These are phyloP conservation scores for Drosophila rhopaloa DNA, from an alignment of 1,140 invertebrate species.

Conservation along the genomic window DNA sequence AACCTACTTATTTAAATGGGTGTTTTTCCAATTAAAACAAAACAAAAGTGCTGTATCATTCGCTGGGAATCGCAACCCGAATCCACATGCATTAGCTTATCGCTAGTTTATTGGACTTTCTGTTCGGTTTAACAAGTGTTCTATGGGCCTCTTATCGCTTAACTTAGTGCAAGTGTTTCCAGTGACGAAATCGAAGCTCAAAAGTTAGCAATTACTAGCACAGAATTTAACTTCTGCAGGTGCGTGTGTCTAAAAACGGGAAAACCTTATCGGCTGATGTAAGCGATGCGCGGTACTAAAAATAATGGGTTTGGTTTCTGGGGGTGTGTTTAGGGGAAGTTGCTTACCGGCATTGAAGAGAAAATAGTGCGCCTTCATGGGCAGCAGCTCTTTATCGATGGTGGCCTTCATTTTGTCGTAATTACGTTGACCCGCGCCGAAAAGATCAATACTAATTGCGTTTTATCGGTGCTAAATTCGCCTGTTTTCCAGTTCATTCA, in stretches of 20 bases:
- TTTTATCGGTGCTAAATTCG: constrained; percentile 2
- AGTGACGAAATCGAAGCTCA: constrained; percentile 1
- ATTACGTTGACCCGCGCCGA: constrained; percentile 20
- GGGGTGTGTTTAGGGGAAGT: not conserved
- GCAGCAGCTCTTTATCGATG: constrained; percentile 90
- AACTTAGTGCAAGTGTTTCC: constrained; percentile 6
- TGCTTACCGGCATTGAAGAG: constrained; percentile 93
- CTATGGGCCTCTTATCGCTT: constrained; percentile 32
- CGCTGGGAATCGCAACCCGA: constrained; percentile 14
- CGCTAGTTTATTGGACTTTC: constrained; percentile 15
- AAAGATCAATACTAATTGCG: constrained; percentile 35
- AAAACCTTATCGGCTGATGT: constrained; percentile 41
- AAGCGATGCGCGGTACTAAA: constrained; percentile 30
- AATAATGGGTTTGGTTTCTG: constrained; percentile 34
- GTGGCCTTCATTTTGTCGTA: constrained; percentile 74
- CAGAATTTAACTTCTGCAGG: constrained; percentile 6
- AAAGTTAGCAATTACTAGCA: constrained; percentile 1
- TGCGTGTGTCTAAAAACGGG: constrained; percentile 20
- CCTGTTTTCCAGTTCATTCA: constrained; percentile 36
- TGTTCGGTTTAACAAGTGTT: not conserved
- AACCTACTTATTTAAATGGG: constrained; percentile 1
- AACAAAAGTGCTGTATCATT: constrained; percentile 9
- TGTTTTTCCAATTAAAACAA: constrained; percentile 6
- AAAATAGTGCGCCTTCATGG: constrained; percentile 95
- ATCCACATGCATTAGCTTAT: constrained; percentile 29